Conservation (phyloP, 2,113 vertebrate species). For the Xiphophorus maculatus region DNA sequence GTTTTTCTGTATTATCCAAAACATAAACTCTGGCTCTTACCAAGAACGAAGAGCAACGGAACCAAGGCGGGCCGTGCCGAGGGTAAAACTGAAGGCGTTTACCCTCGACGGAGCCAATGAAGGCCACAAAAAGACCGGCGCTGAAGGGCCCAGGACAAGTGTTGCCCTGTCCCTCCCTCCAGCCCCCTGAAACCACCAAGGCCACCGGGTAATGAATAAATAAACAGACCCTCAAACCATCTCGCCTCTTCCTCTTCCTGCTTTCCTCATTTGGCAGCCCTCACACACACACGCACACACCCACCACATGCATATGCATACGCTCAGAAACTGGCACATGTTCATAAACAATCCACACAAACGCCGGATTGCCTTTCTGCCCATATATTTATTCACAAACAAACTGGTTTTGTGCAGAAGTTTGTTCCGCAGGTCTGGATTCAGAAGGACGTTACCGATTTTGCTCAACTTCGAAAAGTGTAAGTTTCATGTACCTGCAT, state of each 20-base stretch:
- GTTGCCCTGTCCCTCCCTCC: constrained; percentile 77
- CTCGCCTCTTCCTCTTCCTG: constrained; percentile 75
- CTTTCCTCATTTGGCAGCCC: constrained; percentile 59
- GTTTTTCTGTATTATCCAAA: neutral
- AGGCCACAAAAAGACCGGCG: constrained; percentile 65
- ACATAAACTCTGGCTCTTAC: neutral
- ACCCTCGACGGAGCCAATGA: constrained; percentile 50
- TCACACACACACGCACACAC: constrained; percentile 50
- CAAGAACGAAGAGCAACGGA: neutral
- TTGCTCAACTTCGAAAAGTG: constrained; percentile 14
- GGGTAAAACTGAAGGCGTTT: constrained; percentile 58
- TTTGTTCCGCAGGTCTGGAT: constrained; percentile 14
- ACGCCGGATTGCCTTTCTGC: constrained; percentile 36
- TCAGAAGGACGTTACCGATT: constrained; percentile 22
- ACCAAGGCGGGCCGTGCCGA: constrained; percentile 17
- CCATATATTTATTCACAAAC: constrained; percentile 23
- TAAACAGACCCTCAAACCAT: constrained; percentile 82
- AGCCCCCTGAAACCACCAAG: constrained; percentile 78
- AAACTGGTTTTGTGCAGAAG: constrained; percentile 31
- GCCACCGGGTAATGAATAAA: constrained; percentile 83
- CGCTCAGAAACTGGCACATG: constrained; percentile 24
- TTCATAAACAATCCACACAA: constrained; percentile 30
- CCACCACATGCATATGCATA: constrained; percentile 54
- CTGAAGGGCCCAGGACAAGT: constrained; percentile 76
- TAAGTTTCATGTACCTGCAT: constrained; percentile 34